A percentile compares a stretch with the other conserved stretches of the same genome.
Conservation (phyloP, 1,140 invertebrate genomes). For the Psilanteris sp. region DNA sequence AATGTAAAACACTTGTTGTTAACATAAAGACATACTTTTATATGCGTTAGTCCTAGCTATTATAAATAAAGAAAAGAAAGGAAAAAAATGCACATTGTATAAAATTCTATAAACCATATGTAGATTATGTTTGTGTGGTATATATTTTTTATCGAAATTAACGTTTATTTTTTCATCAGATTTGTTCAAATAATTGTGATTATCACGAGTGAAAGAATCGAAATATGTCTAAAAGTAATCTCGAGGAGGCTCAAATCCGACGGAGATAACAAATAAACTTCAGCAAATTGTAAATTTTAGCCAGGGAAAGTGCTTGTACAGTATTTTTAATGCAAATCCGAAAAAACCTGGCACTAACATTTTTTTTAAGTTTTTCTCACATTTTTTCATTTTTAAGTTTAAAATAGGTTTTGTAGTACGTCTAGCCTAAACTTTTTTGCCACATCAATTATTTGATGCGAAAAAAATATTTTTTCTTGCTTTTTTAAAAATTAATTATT, state of each 20-base stretch:
- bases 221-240: constrained; percentile 26
- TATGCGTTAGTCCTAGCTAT: no score
- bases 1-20: no score
- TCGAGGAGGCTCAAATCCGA: constrained; percentile 45
- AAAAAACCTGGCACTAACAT: constrained; percentile 61
- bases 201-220: background rate
- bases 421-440: constrained; percentile 33
- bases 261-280: constrained; percentile 57
- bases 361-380: constrained; percentile 32
- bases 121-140: constrained; percentile 3
- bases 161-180: constrained; percentile 22
- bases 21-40: no score
- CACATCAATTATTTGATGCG: constrained; percentile 7
- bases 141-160: constrained; percentile 31
- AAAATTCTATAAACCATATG: background rate
- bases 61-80: no score
- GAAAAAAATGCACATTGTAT: constrained; percentile 8
- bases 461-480: background rate
- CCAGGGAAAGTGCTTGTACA: constrained; percentile 74
- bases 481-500: no score
- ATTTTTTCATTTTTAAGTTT: constrained; percentile 10
- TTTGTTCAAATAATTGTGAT: constrained; percentile 16
- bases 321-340: constrained; percentile 74
- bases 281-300: constrained; percentile 69
- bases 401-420: constrained; percentile 5